Base-by-base conservation (phyloP, 2,797 vertebrate species). In the Peromyscus aztecus region DNA sequence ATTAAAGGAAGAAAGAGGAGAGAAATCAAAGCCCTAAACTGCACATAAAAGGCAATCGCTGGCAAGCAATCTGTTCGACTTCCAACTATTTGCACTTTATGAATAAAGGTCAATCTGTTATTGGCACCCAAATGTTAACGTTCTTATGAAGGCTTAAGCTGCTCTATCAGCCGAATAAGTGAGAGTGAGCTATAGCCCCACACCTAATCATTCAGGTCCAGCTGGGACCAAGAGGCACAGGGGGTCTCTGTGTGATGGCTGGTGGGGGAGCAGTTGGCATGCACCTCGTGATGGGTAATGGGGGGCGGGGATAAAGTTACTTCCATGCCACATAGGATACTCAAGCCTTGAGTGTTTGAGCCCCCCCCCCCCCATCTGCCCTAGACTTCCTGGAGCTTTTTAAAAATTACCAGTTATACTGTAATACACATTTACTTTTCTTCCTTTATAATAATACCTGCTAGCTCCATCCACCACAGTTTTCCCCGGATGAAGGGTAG, bases 21-120 rank as follows among this genome's bases (percentile, higher is more conserved):
- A 98, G 98, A 98, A 99, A 99, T 99, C 98, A 99, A 99, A 99
- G 99, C 98, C 98, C 98, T 98, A 98, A 99, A 99, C 98, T 98
- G 98, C 98, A 98, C 98, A 99, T 99, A 98, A 99, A 99, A 99
- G 99, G 98, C 98, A 97, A 98, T 98, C n/a, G 97, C 98, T 98
- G 98, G 98, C 98, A 98, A 99, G 98, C 98, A 98, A 99, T 98
- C 98, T 99, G 99, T 99, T 99, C 98, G 65, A 99, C 98, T 98
- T 99, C 98, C 98, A 99, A 98, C 98, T 98, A 98, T 99, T 98
- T 98, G 97, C 98, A 98, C 98, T 98, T 99, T 98, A 98, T 99
- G 99, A 99, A 98, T 99, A 99, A 98, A 98, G 99, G 98, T 99
- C 98, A 99, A 98, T 98, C 98, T 98, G 98, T 98, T 98, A 99